Percentiles rank a stretch among this genome's conserved stretches.
phyloP scores from a whole-genome alignment of 1,140 invertebrate genomes.

The Lasioglossum albipes region DNA sequence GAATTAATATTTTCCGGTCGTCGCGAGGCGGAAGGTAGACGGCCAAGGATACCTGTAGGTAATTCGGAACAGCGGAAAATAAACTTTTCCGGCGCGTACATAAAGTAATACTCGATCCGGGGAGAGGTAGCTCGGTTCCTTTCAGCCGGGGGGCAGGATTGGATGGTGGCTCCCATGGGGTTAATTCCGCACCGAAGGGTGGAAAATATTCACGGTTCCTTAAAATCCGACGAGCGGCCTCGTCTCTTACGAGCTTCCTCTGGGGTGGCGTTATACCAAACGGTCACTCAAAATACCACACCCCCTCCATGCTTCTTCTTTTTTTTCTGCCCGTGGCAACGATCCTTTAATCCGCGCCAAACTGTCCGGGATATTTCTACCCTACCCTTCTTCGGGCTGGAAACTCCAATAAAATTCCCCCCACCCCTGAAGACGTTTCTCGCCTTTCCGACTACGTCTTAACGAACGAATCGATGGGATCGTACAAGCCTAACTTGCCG shows the following conservation, averaged over 20 bases:
- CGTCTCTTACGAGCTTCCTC: conserved; percentile 68
- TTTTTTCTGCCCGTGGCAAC: conserved; percentile 47
- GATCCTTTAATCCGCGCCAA: conserved; percentile 61
- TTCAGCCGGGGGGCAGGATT: conserved; percentile 55
- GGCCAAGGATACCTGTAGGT: conserved; percentile 52
- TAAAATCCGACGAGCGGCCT: conserved; percentile 72
- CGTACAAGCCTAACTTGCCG: too few species aligned
- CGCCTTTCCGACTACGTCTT: too few species aligned
- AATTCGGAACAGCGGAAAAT: conserved; percentile 52
- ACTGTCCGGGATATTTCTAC: conserved; percentile 39
- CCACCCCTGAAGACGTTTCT: background rate
- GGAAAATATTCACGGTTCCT: conserved; percentile 77
- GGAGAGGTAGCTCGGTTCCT: conserved; percentile 21
- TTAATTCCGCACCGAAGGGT: conserved; percentile 73
- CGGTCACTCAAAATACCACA: conserved; percentile 73
- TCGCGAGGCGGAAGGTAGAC: conserved; percentile 19
- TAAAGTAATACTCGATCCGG: conserved; percentile 59
- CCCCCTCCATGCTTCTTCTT: conserved; percentile 36
- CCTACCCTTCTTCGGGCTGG: background rate
- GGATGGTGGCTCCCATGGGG: conserved; percentile 70
- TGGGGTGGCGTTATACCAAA: conserved; percentile 73
- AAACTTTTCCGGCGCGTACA: conserved; percentile 56
- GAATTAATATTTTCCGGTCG: conserved; percentile 29
- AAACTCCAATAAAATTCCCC: conserved; percentile 22
- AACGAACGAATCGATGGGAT: too few species aligned